A percentile compares a stretch with the other conserved stretches of the same genome.
These are phyloP conservation scores for Montipora cactus DNA, from an alignment of 64 coral and sea anemone species.

Conservation along the genomic window DNA sequence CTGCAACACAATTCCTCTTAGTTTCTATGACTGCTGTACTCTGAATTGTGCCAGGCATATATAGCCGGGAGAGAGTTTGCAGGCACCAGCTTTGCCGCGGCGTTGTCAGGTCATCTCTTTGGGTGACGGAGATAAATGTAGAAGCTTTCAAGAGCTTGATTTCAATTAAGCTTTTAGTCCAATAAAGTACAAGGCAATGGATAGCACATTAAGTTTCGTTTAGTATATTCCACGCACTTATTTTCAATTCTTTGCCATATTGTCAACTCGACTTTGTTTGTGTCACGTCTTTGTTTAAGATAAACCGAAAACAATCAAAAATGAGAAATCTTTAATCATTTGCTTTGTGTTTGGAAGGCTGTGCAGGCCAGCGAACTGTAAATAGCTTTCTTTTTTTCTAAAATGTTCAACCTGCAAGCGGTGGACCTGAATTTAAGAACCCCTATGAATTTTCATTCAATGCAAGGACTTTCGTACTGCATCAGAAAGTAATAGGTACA, in stretches of 20 bases:
- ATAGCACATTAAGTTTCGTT: conserved; percentile 8
- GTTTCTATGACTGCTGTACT: background rate
- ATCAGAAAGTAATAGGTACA: conserved; percentile 36
- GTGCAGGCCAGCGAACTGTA: background rate
- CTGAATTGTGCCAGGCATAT: conserved; percentile 17
- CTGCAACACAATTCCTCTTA: background rate
- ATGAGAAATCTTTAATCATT: conserved; percentile 42
- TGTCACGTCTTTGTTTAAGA: conserved; percentile 16
- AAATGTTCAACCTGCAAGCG: background rate
- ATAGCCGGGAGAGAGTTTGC: background rate
- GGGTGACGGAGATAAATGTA: conserved; percentile 21
- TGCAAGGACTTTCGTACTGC: conserved; percentile 30
- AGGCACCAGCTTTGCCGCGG: background rate
- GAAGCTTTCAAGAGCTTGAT: conserved; percentile 40
- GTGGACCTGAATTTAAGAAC: conserved; percentile 7
- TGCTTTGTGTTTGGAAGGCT: background rate
- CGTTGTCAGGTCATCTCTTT: background rate
- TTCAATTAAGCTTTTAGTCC: conserved; percentile 23
- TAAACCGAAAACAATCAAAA: conserved; percentile 14
- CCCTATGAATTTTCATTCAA: conserved; percentile 19
- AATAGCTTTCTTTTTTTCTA: background rate
- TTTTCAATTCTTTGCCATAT: conserved; percentile 37
- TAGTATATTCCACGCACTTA: background rate
- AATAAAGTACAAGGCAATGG: conserved; percentile 12
- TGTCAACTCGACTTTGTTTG: conserved; percentile 36